Evolutionary conservation across 2,888 invertebrate genomes (phyloP).

Genomic region (Ashinkailepas kermadecensis): DNA sequence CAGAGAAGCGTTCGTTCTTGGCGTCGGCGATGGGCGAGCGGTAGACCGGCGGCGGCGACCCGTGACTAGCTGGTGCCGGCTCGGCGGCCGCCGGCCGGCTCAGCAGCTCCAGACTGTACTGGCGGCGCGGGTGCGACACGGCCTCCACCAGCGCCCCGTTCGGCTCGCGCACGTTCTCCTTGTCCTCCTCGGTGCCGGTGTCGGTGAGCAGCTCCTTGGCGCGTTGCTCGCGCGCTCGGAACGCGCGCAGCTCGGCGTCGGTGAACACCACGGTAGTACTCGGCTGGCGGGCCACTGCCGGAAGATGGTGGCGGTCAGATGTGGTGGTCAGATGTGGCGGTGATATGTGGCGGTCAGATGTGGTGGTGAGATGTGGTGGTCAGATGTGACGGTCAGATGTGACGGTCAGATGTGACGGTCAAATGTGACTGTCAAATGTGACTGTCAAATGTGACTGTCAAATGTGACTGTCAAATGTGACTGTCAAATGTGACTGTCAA

Average conservation of each 20-base stretch:
- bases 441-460: too few relatives aligned
- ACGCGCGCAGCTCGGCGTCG: conserved; percentile 38
- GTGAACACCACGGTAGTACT: conserved; percentile 41
- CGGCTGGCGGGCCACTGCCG: conserved; percentile 35
- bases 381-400: background rate
- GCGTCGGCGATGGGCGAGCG: background rate
- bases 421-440: too few relatives aligned
- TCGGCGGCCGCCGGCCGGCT: conserved; percentile 24
- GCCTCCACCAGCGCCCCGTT: background rate
- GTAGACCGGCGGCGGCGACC: background rate
- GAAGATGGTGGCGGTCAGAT: conserved; percentile 11
- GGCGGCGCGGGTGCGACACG: conserved; percentile 25
- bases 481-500: too few relatives aligned
- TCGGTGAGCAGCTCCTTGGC: conserved; percentile 27
- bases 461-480: too few relatives aligned
- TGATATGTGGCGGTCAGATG: too few relatives aligned
- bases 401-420: conserved; percentile 21
- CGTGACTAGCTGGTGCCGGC: background rate
- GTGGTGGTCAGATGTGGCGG: too few relatives aligned
- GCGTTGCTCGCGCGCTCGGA: conserved; percentile 31
- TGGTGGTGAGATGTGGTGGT: too few relatives aligned
- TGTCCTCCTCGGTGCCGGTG: conserved; percentile 21
- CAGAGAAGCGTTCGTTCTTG: conserved; percentile 8
- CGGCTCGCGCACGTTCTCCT: conserved; percentile 24
- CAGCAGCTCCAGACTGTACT: conserved; percentile 28